Base-by-base conservation (phyloP, 2,888 invertebrate species). In the Drosophila affinis region DNA sequence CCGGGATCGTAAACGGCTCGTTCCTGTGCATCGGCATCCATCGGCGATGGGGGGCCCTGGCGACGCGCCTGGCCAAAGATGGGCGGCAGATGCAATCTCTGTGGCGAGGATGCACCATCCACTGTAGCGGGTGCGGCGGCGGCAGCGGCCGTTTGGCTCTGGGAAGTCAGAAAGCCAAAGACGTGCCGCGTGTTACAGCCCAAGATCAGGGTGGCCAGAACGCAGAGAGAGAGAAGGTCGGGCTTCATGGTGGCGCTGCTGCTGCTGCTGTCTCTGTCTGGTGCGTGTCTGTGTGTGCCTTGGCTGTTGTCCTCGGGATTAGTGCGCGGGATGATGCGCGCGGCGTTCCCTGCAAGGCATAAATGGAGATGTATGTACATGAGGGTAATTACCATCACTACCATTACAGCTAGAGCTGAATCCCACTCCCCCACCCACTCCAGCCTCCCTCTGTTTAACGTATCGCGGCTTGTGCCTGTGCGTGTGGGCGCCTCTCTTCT, bases 1-100 rank as follows among this genome's bases (percentile, higher is more conserved):
- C 92, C 92, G 39, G 92, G 91, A 90, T 92, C 91, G 68, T 92
- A 92, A 79, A 91, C 90, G 39, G 88, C 88, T 49, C 91, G 89
- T 62, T 89, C 89, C 68, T 68, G 71, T 29, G 78, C 70, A 68
- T 89, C 78, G 56, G 48, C 74, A 49, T 65, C 65, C 27, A 10
- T 18, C 18, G 18, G 12, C 7, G 48, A 18, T 10, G 45, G 39
- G 3, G 76, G 62, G 45, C 44, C 83, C 72, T 58, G 79, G 75
- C 54, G 62, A 18, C 27, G 48, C 63, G 55, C 49, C 39, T 29
- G 55, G n/a, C 46, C 64, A n/a, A 72, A 58, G 17, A 72, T 55
- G 51, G 72, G 67, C 21, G 48, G 32, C 14, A 67, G 32, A 32
- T 73, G 72, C n/a, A 65, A 14, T 45, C 44, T 52, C 48, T 59